Conservation (phyloP, 2,888 invertebrate genomes). For the Metellina segmentata region DNA sequence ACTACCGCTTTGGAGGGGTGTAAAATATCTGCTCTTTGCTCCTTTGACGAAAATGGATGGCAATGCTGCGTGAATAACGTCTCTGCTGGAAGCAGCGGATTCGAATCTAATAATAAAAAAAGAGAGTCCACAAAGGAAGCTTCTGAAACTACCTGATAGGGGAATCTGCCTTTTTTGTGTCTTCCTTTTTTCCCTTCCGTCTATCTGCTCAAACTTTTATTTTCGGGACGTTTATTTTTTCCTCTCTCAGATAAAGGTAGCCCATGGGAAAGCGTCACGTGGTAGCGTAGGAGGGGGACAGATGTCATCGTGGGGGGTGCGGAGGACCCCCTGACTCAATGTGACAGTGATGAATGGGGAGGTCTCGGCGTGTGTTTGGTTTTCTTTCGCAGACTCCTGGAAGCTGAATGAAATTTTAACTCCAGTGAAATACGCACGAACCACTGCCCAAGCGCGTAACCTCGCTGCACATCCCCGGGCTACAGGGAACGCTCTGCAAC, state of each 20-base stretch:
- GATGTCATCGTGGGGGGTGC: constrained; percentile 75
- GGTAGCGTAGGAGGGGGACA: constrained; percentile 55
- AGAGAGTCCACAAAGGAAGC: constrained; percentile 19
- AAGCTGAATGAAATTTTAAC: constrained; percentile 58
- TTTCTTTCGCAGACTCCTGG: constrained; percentile 45
- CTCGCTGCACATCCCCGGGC: not conserved
- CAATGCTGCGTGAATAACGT: not conserved
- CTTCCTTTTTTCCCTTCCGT: constrained; percentile 21
- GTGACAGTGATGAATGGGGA: constrained; percentile 76
- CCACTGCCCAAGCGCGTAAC: constrained; percentile 11
- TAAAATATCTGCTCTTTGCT: not conserved
- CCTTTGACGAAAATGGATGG: not conserved
- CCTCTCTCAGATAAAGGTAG: constrained; percentile 51
- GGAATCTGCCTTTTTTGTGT: constrained; percentile 34
- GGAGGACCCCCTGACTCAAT: constrained; percentile 68
- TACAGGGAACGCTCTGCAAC: too few species aligned
- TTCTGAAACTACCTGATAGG: constrained; percentile 73
- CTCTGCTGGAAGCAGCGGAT: not conserved
- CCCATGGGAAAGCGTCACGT: constrained; percentile 72
- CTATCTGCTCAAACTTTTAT: constrained; percentile 60
- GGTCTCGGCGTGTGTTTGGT: constrained; percentile 65
- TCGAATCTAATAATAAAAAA: not conserved
- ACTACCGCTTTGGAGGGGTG: not conserved
- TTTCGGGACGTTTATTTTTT: constrained; percentile 68
- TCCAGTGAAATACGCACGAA: constrained; percentile 42